Evolutionary conservation across 2,888 invertebrate genomes (phyloP), one percentile per base, ranked within the genome.

Genomic region (Crocallis elinguaria): DNA sequence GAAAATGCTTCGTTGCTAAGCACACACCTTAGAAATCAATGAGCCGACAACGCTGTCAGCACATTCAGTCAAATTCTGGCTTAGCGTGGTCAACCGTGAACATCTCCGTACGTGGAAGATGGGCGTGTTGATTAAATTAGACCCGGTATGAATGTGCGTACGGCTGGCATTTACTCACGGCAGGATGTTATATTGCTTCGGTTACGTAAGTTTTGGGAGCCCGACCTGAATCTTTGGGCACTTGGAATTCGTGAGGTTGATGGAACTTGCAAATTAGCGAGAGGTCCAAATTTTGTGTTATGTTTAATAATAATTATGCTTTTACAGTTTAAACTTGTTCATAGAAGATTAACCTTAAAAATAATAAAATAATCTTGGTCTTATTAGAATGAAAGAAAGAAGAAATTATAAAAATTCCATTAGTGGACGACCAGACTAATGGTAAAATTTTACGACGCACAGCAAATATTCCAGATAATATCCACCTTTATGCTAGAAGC

Each of bases 41-140:
- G n/a, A n/a, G n/a, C n/a, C n/a, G n/a, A n/a, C n/a, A n/a, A n/a
- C 29, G 17, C 0, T 11, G 11, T 12, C 23, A 7, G 14, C 3
- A 45, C 32, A 27, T 27, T 36, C 21, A 38, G 41, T 33, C n/a
- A n/a, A 49, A 41, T 16, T n/a, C 2, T 21, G n/a, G 5, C 41
- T 53, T 2, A 48, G 23, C 37, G 32, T 48, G 48, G 46, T 48
- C 32, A 48, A 43, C 4, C 53, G 35, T 19, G 0, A 41, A 37
- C 17, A 29, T 12, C 1, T 16, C 13, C 42, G 42, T 43, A 48
- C 56, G 60, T 64, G 57, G 63, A 66, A 69, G 67, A 69, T 61
- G 64, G 61, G 62, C 59, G 60, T 53, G 67, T 63, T 71, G 68
- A 71, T 71, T 71, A 70, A 70, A 69, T 71, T 71, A 67, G 69